Conservation (phyloP, 2,888 invertebrate genomes). For the Helicoverpa assulta region DNA sequence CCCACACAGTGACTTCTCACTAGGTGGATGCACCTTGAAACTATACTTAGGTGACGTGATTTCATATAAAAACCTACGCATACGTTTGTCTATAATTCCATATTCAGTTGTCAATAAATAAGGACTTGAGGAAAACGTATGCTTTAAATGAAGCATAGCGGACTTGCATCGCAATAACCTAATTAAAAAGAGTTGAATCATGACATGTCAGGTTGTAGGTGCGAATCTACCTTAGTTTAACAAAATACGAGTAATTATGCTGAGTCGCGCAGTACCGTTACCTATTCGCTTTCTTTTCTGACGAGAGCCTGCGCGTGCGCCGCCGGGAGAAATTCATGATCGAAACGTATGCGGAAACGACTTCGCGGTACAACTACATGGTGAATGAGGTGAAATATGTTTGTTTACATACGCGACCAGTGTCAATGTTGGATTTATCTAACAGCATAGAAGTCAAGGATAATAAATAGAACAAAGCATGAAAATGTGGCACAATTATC, state of each 20-base stretch:
- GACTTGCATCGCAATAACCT: neutral
- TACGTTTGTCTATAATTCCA: conserved; percentile 20
- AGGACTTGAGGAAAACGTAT: conserved; percentile 31
- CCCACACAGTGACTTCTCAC: conserved; percentile 53
- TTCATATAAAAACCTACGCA: conserved; percentile 56
- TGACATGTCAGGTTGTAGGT: neutral
- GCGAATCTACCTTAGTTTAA: conserved; percentile 46
- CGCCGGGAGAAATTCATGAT: conserved; percentile 71
- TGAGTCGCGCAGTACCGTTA: conserved; percentile 80
- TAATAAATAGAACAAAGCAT: neutral
- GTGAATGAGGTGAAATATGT: conserved; percentile 52
- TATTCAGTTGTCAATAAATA: conserved; percentile 27
- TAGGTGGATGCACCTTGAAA: conserved; percentile 50
- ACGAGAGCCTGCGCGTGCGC: conserved; percentile 66
- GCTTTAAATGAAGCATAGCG: conserved; percentile 11
- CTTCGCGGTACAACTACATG: conserved; percentile 65
- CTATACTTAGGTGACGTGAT: conserved; percentile 50
- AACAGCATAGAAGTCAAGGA: neutral
- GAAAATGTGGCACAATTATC: too few relatives aligned
- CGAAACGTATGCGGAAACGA: conserved; percentile 67
- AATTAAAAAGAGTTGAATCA: conserved; percentile 2
- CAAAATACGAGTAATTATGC: conserved; percentile 70
- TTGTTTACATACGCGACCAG: conserved; percentile 37
- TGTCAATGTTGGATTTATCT: conserved; percentile 11
- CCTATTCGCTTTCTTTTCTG: conserved; percentile 84